Evolutionary conservation across 2,113 vertebrate species (phyloP).

Genomic region (Oreocharis arfaki): DNA sequence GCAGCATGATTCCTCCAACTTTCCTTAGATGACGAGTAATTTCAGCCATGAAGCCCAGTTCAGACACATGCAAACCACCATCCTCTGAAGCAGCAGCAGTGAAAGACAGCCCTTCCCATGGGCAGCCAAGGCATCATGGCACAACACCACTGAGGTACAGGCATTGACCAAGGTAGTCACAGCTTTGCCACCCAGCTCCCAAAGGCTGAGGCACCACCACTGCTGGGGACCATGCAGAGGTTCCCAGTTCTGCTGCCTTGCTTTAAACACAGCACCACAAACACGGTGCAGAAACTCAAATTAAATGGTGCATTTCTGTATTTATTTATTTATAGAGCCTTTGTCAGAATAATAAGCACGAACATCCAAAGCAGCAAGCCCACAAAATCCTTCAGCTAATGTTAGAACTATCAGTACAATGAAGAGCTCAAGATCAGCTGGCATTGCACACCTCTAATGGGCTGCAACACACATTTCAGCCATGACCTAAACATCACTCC

Average conservation of each 20-base stretch:
- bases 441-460: background rate
- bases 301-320: background rate
- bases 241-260: background rate
- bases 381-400: background rate
- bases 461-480: background rate
- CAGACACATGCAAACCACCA: background rate
- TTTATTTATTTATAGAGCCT: background rate
- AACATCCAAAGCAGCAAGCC: background rate
- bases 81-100: background rate
- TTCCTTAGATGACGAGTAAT: background rate
- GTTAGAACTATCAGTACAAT: background rate
- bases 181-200: background rate
- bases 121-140: rapidly evolving
- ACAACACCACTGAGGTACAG: background rate
- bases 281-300: background rate
- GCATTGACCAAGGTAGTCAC: background rate
- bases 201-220: background rate
- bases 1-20: background rate
- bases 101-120: background rate
- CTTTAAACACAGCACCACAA: background rate
- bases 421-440: background rate
- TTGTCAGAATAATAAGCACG: background rate
- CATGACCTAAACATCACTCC: background rate
- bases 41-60: background rate
- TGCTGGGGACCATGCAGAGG: background rate